Percentiles rank a stretch among this genome's conserved stretches.
These are phyloP conservation scores for Apostichopus californicus DNA, from an alignment of 35 echinoderm and acorn worm species.

Conservation along the genomic window DNA sequence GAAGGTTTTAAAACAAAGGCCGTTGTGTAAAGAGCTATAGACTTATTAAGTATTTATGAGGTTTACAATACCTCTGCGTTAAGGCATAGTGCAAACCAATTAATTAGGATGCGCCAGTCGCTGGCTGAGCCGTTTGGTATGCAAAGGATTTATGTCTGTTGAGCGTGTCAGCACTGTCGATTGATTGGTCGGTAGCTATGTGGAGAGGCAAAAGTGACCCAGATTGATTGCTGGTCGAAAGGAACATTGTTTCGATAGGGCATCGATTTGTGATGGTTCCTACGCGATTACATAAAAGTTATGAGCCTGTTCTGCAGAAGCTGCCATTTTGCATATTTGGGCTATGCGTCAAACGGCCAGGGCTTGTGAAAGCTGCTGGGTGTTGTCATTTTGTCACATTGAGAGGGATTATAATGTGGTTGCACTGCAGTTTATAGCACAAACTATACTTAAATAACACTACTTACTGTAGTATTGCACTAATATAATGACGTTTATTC, in stretches of 20 bases:
- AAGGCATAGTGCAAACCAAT: constrained; percentile 10
- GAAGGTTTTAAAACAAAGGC: neutral
- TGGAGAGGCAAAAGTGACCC: neutral
- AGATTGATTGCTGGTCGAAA: constrained; percentile 18
- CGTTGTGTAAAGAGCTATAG: no score
- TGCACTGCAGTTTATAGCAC: no score
- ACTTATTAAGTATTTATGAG: neutral
- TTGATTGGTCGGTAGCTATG: neutral
- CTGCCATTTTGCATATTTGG: no score
- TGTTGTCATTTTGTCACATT: no score
- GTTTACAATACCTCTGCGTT: neutral
- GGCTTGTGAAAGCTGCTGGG: no score
- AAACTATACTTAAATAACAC: no score
- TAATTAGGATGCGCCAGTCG: constrained; percentile 1
- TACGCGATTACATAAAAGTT: no score
- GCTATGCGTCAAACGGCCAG: no score
- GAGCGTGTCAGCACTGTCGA: neutral
- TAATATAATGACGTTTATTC: no score
- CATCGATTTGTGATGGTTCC: neutral
- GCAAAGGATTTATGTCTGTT: constrained; percentile 40
- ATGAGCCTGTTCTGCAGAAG: no score
- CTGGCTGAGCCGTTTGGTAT: constrained; percentile 1
- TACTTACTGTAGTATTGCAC: no score
- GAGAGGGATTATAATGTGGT: no score
- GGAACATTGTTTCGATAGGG: neutral